Percentiles rank a stretch among this genome's conserved stretches.
Conservation (phyloP, 2,113 vertebrate genomes). For the Psittacus erithacus region DNA sequence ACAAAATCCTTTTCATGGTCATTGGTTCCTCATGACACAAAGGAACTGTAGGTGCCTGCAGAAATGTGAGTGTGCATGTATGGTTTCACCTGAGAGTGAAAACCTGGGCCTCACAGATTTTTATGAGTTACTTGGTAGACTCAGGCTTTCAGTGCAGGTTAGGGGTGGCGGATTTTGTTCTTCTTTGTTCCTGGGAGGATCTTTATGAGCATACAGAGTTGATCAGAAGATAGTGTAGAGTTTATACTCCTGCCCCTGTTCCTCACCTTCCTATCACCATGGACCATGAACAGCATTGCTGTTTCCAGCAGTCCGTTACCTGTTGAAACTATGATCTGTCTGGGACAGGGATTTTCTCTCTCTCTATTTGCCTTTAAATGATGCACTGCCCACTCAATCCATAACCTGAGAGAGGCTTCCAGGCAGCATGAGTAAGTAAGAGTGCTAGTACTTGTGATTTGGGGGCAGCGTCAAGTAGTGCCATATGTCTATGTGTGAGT, state of each 20-base stretch:
- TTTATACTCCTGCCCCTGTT: not conserved
- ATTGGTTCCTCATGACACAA: not conserved
- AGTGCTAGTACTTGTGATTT: not conserved
- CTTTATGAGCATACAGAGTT: not conserved
- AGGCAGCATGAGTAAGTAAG: not conserved
- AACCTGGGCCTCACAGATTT: not conserved
- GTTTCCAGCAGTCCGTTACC: not conserved
- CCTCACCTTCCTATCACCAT: not conserved
- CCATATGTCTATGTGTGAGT: not conserved
- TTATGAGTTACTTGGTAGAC: not conserved
- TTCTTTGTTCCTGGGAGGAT: not conserved
- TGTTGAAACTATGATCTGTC: not conserved
- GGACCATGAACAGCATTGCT: not conserved
- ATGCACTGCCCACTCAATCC: not conserved
- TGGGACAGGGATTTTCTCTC: not conserved
- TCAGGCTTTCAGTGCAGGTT: not conserved
- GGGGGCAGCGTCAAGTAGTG: not conserved
- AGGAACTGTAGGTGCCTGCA: not conserved
- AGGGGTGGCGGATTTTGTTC: not conserved
- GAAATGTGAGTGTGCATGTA: not conserved
- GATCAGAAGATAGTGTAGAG: not conserved
- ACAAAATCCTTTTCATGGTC: not conserved
- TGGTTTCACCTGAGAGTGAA: not conserved
- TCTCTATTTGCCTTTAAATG: not conserved
- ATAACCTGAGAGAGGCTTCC: not conserved